Base-by-base conservation (phyloP, 2,113 vertebrate species). In the Tachysurus vachellii region DNA sequence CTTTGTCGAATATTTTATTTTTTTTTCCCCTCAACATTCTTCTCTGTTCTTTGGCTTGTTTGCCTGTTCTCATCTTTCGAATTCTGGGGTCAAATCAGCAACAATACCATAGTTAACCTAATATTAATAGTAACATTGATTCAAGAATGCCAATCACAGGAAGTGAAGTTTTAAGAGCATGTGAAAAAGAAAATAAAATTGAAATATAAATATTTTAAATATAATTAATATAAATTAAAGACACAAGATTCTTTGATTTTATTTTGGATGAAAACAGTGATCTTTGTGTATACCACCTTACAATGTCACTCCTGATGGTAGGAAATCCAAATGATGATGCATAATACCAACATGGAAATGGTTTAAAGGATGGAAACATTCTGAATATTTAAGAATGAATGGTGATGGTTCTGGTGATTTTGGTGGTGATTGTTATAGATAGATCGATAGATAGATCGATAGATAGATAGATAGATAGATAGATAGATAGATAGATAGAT, bases 231-330 rank as follows among this genome's bases (percentile, higher is more conserved):
- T n/a, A n/a, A 85, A 79, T 76, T 2, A 53, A 76, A 26, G 16
- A 23, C 16, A 42, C 28, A 70, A 31, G 14, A 79, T 77, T 83
- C 86, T 93, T 91, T 90, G 88, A 91, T 90, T 50, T 47, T 10
- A 7, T 16, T 7, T n/a, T 85, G 71, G 47, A 6, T 50, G 23
- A 80, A 77, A 90, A 87, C 11, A 70, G 82, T 86, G 56, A 71
- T 86, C 54, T n/a, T 77, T 84, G 66, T 84, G 10, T 28, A 75
- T 16, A 61, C 28, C 16, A 75, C 16, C 26, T 21, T 8, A 73
- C 28, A 44, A 23, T 0, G 19, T 61, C 9, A 23, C 10, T 3
- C 13, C 9, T 68, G 14, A 68, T 68, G 28, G 12, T 10, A 2
- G 28, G 16, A 68, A 31, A 19, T 42, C 8, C 31, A 44, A 36